Conservation (phyloP, 2,797 vertebrate species). For the Spinus olivaceus region DNA sequence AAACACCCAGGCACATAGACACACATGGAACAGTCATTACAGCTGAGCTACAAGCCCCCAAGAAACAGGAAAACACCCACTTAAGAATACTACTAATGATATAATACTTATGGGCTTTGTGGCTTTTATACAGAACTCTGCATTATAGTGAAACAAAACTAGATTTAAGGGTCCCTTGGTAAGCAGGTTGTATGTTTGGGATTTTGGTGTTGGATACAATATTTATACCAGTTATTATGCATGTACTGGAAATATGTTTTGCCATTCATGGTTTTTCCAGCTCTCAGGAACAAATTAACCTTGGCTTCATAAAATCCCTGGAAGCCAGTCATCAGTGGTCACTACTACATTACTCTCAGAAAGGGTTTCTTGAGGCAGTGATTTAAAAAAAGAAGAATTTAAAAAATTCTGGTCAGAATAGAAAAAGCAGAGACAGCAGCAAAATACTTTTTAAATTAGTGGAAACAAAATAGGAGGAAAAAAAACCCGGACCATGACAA, state of each 20-base stretch:
- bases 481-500: neutral
- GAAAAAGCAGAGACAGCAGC: neutral
- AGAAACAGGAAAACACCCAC: slow-evolving; percentile 22
- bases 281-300: slow-evolving; percentile 7
- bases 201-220: neutral
- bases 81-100: neutral
- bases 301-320: neutral
- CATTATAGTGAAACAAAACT: neutral
- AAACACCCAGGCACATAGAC: neutral
- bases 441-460: neutral
- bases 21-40: neutral
- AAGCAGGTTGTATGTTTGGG: neutral
- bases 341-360: neutral
- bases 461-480: neutral
- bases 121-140: neutral
- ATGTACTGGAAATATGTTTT: neutral
- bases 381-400: neutral
- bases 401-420: neutral
- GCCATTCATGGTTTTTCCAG: neutral
- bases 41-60: neutral
- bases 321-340: neutral
- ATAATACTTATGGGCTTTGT: neutral
- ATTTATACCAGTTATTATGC: neutral
- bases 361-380: neutral
- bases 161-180: neutral